Base-by-base conservation (phyloP, 2,888 invertebrate genomes). In the Tineola bisselliella region DNA sequence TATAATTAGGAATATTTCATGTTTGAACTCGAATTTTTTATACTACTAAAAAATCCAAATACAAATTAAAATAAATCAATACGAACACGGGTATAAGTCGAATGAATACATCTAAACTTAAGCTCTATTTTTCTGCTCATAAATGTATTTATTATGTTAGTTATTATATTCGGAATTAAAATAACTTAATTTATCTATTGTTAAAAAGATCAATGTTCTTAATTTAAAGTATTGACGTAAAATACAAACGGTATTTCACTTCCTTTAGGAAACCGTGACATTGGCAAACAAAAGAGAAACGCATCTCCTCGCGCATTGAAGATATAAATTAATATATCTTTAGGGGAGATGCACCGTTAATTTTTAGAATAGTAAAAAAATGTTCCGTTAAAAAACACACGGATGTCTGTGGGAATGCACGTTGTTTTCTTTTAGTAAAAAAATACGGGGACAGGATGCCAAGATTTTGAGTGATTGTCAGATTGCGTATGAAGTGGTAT, bases 251-350 rank as follows among this genome's bases (percentile, higher is more conserved):
- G 10, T 38, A 38, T 38, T 12, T n/a, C 10, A 38, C 38, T 25
- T 25, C 48, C 17, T 15, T 48, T 48, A 8, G 17, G 18, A 19
- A 44, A 70, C 67, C 74, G 65, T 77, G 72, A 74, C 76, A 73
- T 68, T 65, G 65, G 69, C 81, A 77, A 76, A 81, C 79, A 82
- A 81, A 75, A 71, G 67, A 81, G 80, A 83, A 81, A 81, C 81
- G 70, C 72, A 79, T 38, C 38, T 38, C 38, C 25, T 38, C n/a
- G 38, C 3, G n/a, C n/a, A 12, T 38, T n/a, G 38, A 73, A 71
- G 83, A 84, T 81, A 84, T 87, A 86, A 84, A 87, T 87, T 84
- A 83, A 81, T 80, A 75, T 75, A 81, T 81, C 79, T 77, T 77
- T 81, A 81, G 84, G 84, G 83, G 80, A 77, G 67, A 71, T 71